Percentiles rank a stretch among this genome's conserved stretches.
Evolutionary conservation across 1,140 invertebrate species (phyloP).

Genomic region (Drosophila varians): DNA sequence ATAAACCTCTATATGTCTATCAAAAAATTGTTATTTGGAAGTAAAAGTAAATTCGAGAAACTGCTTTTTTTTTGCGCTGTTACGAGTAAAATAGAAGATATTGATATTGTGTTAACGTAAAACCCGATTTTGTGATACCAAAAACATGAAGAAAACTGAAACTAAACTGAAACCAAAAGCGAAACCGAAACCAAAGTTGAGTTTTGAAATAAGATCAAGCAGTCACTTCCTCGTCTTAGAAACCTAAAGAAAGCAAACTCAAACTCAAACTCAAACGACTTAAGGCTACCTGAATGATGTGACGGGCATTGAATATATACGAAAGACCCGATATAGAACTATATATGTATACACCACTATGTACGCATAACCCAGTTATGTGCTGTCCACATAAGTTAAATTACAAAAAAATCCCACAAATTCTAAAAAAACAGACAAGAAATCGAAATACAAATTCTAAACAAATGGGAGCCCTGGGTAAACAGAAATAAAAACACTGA

Average conservation of each 20-base stretch:
- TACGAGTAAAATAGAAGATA: not conserved
- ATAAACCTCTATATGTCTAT: constrained; percentile 10
- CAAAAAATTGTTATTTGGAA: constrained; percentile 25
- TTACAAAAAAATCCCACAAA: constrained; percentile 31
- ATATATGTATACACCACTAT: constrained; percentile 23
- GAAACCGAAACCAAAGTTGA: constrained; percentile 25
- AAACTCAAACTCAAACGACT: constrained; percentile 30
- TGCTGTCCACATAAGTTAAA: constrained; percentile 52
- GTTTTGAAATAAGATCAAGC: constrained; percentile 43
- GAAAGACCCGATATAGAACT: constrained; percentile 14
- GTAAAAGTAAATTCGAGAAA: constrained; percentile 30
- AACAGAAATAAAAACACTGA: not conserved
- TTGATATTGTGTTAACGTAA: constrained; percentile 8
- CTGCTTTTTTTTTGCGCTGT: constrained; percentile 13
- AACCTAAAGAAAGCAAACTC: constrained; percentile 27
- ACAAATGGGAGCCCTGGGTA: not conserved
- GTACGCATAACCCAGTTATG: constrained; percentile 28
- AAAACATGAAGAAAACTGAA: not conserved
- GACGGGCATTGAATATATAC: constrained; percentile 18
- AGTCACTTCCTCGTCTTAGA: constrained; percentile 9
- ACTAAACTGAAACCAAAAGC: constrained; percentile 17
- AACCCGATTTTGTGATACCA: constrained; percentile 50
- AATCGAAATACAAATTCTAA: not conserved
- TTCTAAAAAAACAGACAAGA: not conserved
- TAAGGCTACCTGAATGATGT: constrained; percentile 66